phyloP scores from a whole-genome alignment of 2,113 vertebrate species.

The Deroptyus accipitrinus region DNA sequence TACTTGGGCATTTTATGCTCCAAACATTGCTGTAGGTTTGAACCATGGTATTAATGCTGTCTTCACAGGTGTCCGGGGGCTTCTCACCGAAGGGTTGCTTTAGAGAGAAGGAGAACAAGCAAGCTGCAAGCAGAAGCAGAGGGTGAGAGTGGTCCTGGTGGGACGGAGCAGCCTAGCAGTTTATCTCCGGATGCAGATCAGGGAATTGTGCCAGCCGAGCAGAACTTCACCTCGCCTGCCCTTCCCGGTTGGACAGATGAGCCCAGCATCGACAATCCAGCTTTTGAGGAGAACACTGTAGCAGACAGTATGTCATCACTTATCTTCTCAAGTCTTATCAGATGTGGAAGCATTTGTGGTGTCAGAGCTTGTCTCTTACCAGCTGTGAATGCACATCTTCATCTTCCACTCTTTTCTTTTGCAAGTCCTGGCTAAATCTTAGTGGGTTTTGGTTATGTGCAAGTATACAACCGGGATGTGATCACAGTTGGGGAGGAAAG shows the following conservation, averaged over 20 bases:
- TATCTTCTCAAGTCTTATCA: neutral
- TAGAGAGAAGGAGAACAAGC: conserved; percentile 78
- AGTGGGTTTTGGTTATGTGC: neutral
- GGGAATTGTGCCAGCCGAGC: conserved; percentile 62
- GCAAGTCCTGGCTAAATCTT: neutral
- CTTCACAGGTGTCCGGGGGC: conserved; percentile 89
- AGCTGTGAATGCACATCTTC: neutral
- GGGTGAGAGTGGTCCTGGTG: conserved; percentile 67
- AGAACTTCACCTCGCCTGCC: conserved; percentile 61
- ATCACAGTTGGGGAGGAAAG: neutral
- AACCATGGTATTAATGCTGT: neutral
- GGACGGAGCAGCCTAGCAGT: conserved; percentile 74
- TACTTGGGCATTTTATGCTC: neutral
- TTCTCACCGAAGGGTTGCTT: conserved; percentile 80
- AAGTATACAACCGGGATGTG: neutral
- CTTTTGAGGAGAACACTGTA: conserved; percentile 88
- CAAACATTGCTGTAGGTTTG: neutral
- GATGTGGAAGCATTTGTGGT: neutral
- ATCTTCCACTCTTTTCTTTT: neutral
- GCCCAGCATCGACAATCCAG: conserved; percentile 88
- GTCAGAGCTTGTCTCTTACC: neutral
- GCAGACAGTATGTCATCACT: conserved; percentile 84
- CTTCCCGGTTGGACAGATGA: conserved; percentile 84
- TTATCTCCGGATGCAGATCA: conserved; percentile 68
- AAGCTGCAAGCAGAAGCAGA: conserved; percentile 69